A percentile compares a stretch with the other conserved stretches of the same genome.
These are phyloP conservation scores for Drosophila tsacasi DNA, from an alignment of 1,140 invertebrate genomes.

Conservation along the genomic window DNA sequence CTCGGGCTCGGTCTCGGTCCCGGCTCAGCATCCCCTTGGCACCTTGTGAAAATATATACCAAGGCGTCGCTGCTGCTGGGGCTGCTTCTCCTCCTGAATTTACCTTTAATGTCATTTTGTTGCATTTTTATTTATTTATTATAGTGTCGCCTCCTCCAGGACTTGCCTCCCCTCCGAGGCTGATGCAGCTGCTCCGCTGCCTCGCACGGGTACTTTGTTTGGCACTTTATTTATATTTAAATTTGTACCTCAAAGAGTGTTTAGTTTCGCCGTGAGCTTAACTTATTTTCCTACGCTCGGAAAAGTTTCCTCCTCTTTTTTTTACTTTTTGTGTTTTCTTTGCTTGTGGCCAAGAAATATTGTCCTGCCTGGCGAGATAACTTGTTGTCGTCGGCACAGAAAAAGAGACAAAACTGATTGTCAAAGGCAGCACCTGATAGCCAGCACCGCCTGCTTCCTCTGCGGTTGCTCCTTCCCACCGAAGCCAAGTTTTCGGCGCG, in stretches of 20 bases:
- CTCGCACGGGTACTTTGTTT: slow-evolving; percentile 71
- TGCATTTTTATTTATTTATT: slow-evolving; percentile 82
- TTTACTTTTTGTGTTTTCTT: slow-evolving; percentile 13
- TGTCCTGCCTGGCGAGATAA: slow-evolving; percentile 51
- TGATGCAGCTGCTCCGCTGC: slow-evolving; percentile 59
- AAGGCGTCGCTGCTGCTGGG: slow-evolving; percentile 10
- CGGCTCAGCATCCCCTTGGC: slow-evolving; percentile 38
- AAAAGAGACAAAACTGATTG: slow-evolving; percentile 49
- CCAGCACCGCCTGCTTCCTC: slow-evolving; percentile 1
- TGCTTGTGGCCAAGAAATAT: slow-evolving; percentile 58
- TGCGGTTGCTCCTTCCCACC: neutral
- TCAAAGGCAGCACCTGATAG: slow-evolving; percentile 48
- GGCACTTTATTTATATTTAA: slow-evolving; percentile 83
- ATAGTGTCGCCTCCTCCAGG: slow-evolving; percentile 60
- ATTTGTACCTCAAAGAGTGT: slow-evolving; percentile 80
- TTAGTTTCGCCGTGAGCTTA: slow-evolving; percentile 71
- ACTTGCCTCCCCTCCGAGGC: neutral
- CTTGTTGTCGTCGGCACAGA: slow-evolving; percentile 43
- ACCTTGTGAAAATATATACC: slow-evolving; percentile 15
- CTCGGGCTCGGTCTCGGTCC: neutral
- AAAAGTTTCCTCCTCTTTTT: slow-evolving; percentile 46
- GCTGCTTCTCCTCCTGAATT: slow-evolving; percentile 43
- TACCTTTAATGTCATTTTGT: slow-evolving; percentile 80
- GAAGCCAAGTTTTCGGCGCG: slow-evolving; percentile 29
- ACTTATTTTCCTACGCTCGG: slow-evolving; percentile 58